Conservation (phyloP, 1,140 invertebrate species). For the Papilio helenus region DNA sequence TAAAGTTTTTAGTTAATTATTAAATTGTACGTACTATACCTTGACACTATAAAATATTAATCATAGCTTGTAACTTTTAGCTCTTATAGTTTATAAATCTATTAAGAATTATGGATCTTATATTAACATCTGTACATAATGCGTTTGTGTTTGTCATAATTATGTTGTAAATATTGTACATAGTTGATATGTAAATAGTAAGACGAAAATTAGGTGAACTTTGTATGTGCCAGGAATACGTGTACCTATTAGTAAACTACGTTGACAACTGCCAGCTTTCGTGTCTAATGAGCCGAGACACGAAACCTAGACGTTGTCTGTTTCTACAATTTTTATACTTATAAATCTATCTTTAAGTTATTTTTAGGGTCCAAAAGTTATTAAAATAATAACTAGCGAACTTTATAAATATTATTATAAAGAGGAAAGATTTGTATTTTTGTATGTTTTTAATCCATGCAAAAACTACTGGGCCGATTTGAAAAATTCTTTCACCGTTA, state of each 20-base stretch:
- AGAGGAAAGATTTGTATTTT: no score
- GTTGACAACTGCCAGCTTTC: slow-evolving; percentile 55
- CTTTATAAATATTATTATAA: neutral
- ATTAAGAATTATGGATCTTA: neutral
- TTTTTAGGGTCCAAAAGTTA: slow-evolving; percentile 28
- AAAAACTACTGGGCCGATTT: no score
- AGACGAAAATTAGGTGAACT: neutral
- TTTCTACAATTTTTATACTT: slow-evolving; percentile 37
- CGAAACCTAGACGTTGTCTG: slow-evolving; percentile 57
- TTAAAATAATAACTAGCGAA: neutral
- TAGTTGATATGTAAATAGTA: neutral
- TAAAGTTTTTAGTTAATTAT: slow-evolving; percentile 17
- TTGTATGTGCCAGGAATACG: neutral
- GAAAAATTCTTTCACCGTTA: no score
- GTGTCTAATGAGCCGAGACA: slow-evolving; percentile 75
- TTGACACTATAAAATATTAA: neutral
- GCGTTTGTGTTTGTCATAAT: neutral
- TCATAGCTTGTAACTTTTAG: no score
- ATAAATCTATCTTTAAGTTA: slow-evolving; percentile 11
- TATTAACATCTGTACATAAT: neutral
- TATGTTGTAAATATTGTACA: slow-evolving; percentile 27
- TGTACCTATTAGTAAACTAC: neutral
- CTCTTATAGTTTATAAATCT: neutral
- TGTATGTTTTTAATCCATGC: no score
- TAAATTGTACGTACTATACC: neutral